Evolutionary conservation across 2,113 vertebrate genomes (phyloP).

Genomic region (Dolichotis patagonum): DNA sequence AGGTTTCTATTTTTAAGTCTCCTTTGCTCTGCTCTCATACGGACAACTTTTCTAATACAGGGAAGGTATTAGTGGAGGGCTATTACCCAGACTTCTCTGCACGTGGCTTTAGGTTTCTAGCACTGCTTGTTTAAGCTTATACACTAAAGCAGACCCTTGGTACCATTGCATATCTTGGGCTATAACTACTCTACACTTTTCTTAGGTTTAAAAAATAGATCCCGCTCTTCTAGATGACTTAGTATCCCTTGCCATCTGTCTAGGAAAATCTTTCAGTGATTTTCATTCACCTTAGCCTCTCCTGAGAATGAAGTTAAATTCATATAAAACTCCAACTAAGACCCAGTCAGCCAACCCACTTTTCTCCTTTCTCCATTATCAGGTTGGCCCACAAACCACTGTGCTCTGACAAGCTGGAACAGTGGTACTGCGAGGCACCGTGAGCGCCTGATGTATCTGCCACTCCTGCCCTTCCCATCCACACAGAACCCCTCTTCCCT

Average conservation of each 20-base stretch:
- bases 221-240: neutral
- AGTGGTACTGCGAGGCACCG: constrained; percentile 65
- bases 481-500: constrained; percentile 22
- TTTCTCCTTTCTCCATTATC: neutral
- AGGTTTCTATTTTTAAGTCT: neutral
- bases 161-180: neutral
- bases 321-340: neutral
- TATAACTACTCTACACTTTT: neutral
- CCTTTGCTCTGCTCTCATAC: neutral
- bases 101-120: neutral
- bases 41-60: neutral
- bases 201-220: neutral
- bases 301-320: constrained; percentile 2
- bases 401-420: constrained; percentile 76
- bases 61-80: neutral
- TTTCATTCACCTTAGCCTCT: neutral
- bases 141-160: neutral
- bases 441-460: neutral
- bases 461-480: neutral
- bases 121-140: neutral
- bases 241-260: neutral
- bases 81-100: neutral
- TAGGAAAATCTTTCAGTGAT: neutral
- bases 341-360: neutral
- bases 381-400: constrained; percentile 77